Evolutionary conservation across 92 coral and sea anemone genomes (phyloP).

Genomic region (Porites lobata): DNA sequence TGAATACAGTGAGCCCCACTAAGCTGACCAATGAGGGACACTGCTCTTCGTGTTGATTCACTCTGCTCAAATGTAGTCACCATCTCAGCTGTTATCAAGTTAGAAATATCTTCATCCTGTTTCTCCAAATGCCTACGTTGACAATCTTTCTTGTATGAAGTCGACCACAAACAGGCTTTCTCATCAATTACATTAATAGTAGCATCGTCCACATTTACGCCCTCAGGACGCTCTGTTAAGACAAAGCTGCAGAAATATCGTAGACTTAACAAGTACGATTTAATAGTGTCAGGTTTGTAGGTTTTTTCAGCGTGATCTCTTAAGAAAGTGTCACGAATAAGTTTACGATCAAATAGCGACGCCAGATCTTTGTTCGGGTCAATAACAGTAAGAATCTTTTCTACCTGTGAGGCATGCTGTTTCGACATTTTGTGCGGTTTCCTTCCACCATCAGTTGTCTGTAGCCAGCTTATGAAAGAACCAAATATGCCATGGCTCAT

Average conservation of each 20-base stretch:
- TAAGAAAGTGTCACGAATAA: no score
- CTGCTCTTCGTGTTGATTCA: no score
- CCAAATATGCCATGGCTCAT: neutral
- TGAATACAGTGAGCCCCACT: constrained; percentile 28
- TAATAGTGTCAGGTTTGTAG: constrained; percentile 59
- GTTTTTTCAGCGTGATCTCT: neutral
- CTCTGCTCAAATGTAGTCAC: no score
- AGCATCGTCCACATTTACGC: constrained; percentile 28
- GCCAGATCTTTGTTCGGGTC: neutral
- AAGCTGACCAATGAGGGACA: no score
- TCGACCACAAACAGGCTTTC: constrained; percentile 60
- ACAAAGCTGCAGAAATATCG: constrained; percentile 54
- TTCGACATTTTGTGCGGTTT: constrained; percentile 26
- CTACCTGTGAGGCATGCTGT: constrained; percentile 40
- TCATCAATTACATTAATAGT: constrained; percentile 27
- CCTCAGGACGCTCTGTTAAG: constrained; percentile 54
- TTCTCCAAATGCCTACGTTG: constrained; percentile 57
- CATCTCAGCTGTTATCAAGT: no score
- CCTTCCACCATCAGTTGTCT: constrained; percentile 55
- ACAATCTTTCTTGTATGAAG: constrained; percentile 53
- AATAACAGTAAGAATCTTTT: constrained; percentile 21
- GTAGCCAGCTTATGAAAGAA: constrained; percentile 30
- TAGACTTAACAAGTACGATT: constrained; percentile 67
- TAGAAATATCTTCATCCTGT: no score
- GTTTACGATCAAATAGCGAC: neutral